Evolutionary conservation across 2,113 vertebrate genomes (phyloP), one percentile per base, ranked within the genome.

Genomic region (Electrona antarctica): DNA sequence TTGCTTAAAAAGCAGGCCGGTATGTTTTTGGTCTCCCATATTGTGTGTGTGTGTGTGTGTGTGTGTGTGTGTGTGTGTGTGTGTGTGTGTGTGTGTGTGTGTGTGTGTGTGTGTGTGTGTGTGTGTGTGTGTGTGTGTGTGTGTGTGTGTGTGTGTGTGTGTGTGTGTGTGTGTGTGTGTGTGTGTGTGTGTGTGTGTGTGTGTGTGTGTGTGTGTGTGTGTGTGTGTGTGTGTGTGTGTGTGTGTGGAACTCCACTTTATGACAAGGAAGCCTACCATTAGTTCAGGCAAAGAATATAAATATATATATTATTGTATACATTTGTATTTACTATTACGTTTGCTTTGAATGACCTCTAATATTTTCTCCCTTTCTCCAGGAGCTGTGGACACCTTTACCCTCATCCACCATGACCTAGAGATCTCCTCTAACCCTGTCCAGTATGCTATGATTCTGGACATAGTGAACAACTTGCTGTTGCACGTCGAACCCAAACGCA

Each of bases 391-490:
- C 85, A 99, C 97, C 0, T 99, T 99, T 87, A 99, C 98, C 0
- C 95, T 99, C 67, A 99, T 98, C 88, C 98, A 99, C 85, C 96
- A 98, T 0, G 97, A 99, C 80, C 90, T 99, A 64, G 98, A 99
- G 93, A 98, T 98, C 79, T 99, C 97, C 70, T 99, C 98, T 68
- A 99, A 99, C 88, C 98, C 98, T 0, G 97, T 96, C 0, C 98
- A 99, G 84, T 99, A 99, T 11, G 97, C 96, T 62, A 99, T 99
- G 98, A 98, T 99, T 86, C 93, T 99, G 54, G 98, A 99, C 82
- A 99, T 99, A 0, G 97, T 99, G 74, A 99, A 99, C 92, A 99
- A 99, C 85, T 89, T 99, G 63, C 87, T 99, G 68, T 91, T 99
- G 62, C 97, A 99, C 0, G 98, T 99, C 80, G 98, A 99, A 79